phyloP scores from a whole-genome alignment of 2,888 invertebrate species.

The Cataglyphis cursor region DNA sequence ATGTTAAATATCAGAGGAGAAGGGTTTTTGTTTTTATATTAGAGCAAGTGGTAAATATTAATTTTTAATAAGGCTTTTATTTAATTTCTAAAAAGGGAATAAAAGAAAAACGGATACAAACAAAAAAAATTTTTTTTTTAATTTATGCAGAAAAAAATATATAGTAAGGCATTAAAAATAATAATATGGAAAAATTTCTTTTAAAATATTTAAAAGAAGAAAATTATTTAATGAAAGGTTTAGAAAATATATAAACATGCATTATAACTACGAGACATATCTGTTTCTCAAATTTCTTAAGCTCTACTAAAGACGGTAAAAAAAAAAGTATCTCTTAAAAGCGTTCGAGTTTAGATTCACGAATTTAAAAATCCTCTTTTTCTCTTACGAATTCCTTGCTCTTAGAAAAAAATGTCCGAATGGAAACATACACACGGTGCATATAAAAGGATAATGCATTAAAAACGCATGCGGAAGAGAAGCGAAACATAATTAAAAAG shows the following conservation, averaged over 20 bases:
- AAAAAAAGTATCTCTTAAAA: background rate
- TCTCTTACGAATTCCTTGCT: background rate
- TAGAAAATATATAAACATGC: background rate
- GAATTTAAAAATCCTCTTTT: background rate
- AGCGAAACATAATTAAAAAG: constrained; percentile 45
- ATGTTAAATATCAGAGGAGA: background rate
- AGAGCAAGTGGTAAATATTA: background rate
- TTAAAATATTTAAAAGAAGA: background rate
- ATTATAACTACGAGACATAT: background rate
- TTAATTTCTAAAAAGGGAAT: background rate
- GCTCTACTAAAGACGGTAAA: background rate
- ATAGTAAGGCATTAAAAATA: background rate
- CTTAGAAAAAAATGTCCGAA: background rate
- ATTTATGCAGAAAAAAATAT: background rate
- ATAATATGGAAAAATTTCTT: background rate
- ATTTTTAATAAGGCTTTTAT: background rate
- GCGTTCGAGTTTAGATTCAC: background rate
- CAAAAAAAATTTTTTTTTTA: background rate
- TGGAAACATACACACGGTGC: background rate
- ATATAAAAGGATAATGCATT: constrained; percentile 32
- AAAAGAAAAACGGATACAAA: background rate
- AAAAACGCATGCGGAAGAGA: constrained; percentile 25
- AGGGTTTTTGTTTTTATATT: too few species aligned
- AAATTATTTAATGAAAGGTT: background rate
- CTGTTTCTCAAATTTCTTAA: background rate